Evolutionary conservation across 2,113 vertebrate genomes (phyloP).

Genomic region (Otis tarda): DNA sequence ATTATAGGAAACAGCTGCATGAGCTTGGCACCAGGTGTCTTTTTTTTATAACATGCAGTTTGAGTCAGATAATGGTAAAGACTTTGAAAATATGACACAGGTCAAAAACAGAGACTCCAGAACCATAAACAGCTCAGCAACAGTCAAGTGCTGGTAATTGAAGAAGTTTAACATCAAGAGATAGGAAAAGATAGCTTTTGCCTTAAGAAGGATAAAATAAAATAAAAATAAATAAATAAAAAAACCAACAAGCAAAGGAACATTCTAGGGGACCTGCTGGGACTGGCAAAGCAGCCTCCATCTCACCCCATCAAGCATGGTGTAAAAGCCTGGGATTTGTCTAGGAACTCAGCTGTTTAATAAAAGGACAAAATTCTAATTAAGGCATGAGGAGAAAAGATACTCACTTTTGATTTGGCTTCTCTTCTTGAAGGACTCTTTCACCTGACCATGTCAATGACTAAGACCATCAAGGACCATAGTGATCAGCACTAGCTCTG

Average conservation of each 20-base stretch:
- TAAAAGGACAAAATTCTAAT: background rate
- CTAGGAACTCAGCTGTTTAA: background rate
- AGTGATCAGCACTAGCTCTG: fast-evolving
- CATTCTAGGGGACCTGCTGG: background rate
- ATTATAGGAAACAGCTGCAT: no score
- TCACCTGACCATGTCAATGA: background rate
- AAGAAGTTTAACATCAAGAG: background rate
- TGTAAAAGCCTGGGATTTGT: background rate
- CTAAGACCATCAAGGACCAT: background rate
- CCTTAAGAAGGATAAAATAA: background rate
- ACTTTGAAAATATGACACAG: background rate
- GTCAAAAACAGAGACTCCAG: background rate
- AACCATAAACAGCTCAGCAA: background rate
- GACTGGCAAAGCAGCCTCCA: background rate
- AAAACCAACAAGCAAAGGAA: background rate
- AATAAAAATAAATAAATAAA: background rate
- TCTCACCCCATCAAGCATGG: background rate
- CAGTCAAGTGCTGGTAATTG: background rate
- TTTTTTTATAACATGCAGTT: background rate
- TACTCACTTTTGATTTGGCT: background rate
- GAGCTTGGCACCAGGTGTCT: fast-evolving
- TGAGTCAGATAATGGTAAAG: background rate
- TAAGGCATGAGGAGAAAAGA: background rate
- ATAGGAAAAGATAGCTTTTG: background rate
- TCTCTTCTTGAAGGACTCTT: background rate